Conservation (phyloP, 1,140 invertebrate genomes). For the Rhopalosiphum maidis region DNA sequence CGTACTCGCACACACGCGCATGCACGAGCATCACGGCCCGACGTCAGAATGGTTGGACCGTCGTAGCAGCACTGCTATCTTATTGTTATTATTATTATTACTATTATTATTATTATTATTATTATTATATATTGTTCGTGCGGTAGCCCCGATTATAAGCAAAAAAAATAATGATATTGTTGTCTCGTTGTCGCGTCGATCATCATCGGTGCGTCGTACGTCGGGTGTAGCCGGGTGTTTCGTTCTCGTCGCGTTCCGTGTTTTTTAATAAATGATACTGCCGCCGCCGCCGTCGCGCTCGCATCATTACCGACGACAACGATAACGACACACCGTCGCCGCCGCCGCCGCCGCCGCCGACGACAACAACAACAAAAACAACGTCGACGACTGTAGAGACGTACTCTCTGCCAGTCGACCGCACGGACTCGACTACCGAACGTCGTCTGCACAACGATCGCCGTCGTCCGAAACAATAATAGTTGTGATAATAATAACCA, state of each 20-base stretch:
- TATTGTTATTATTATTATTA: slow-evolving; percentile 33
- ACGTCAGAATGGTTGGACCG: slow-evolving; percentile 3
- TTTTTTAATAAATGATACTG: background rate
- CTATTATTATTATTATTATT: slow-evolving; percentile 7
- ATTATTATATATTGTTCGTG: slow-evolving; percentile 6
- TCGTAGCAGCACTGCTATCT: slow-evolving; percentile 2
- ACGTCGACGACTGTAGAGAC: background rate
- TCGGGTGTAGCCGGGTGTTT: background rate
- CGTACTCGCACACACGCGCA: background rate
- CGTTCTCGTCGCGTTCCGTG: background rate
- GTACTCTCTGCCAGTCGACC: too few species aligned
- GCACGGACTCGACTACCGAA: background rate
- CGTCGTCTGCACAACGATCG: too few species aligned
- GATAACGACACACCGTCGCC: background rate
- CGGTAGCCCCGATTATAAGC: background rate
- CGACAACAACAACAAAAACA: background rate
- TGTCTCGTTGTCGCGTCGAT: slow-evolving; percentile 20
- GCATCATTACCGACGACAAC: background rate
- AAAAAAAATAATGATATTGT: slow-evolving; percentile 20
- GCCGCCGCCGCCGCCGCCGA: background rate
- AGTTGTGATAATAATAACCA: too few species aligned
- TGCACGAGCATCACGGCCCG: background rate
- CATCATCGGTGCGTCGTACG: background rate
- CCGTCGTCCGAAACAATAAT: too few species aligned
- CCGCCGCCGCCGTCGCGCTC: background rate